These are phyloP conservation scores for Amiota mariae DNA, from an alignment of 2,888 invertebrate species.

Conservation along the genomic window DNA sequence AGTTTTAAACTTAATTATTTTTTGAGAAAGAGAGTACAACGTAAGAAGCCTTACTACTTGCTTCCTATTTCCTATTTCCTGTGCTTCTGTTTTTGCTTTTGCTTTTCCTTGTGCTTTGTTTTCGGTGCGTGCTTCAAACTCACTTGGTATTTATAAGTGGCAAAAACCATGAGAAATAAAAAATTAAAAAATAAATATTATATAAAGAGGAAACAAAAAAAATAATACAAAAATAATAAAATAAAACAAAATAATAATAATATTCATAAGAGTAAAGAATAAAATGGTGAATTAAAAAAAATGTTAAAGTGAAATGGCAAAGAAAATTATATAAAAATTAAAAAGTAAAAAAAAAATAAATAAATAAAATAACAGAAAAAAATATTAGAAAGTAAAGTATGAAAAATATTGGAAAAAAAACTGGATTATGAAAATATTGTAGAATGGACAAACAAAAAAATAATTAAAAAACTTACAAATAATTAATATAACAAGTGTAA, in stretches of 20 bases:
- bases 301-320: no score
- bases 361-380: neutral
- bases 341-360: no score
- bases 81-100: constrained; percentile 30
- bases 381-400: constrained; percentile 16
- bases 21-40: constrained; percentile 16
- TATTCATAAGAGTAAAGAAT: constrained; percentile 10
- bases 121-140: constrained; percentile 53
- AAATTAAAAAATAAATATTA: no score
- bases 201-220: no score
- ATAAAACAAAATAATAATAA: constrained; percentile 35
- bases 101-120: constrained; percentile 40
- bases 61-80: constrained; percentile 47
- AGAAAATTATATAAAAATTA: no score
- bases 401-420: no score
- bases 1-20: constrained; percentile 24
- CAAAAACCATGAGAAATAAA: no score
- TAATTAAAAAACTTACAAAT: constrained; percentile 13
- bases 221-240: constrained; percentile 31
- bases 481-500: no score
- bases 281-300: no score
- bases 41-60: constrained; percentile 24
- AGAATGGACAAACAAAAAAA: constrained; percentile 45
- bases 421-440: no score
- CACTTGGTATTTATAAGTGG: no score